Base-by-base conservation (phyloP, 2,113 vertebrate genomes). In the Loxodonta africana region DNA sequence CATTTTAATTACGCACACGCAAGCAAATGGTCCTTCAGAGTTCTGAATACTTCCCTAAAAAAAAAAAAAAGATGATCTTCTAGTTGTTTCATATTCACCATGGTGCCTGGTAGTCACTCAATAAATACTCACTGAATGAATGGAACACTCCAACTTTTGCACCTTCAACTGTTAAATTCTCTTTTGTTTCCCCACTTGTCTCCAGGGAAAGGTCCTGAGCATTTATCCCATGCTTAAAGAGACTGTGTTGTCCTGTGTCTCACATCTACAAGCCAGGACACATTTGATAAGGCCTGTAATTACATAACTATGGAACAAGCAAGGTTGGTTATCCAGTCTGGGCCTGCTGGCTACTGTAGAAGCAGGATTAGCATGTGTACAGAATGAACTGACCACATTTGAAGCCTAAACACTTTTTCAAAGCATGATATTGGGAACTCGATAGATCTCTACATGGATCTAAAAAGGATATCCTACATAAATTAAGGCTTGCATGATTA, bases 171-270 rank as follows among this genome's bases (percentile, higher is more conserved):
- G 53, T 51, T 85, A 84, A 85, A 73, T 60, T 90, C 63, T 71
- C 57, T 76, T 90, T 76, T 87, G 74, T 82, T 94, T 95, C 41
- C 77, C 67, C 18, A 14, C 74, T 10, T 76, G 81, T 95, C 83
- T 97, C 88, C 92, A 95, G 90, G 94, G 95, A 97, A 98, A 97
- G 87, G 67, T 73, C 95, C 88, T 81, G 46, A 83, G 96, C 90
- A 86, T 86, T 92, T 90, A 94, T 95, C 95, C 90, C 96, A 96
- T 51, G 51, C 90, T 95, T 57, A 73, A 51, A 89, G 57, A 97
- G 67, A 93, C 30, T 30, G 15, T 77, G 92, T 33, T 82, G 83
- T 95, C 95, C 71, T 71, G 71, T 94, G 73, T 53, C 88, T 95
- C 78, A 91, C 51, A 44, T 63, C 71, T 91, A 94, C 95, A 97